Conservation (phyloP, 37 sponge, comb jelly and placozoan genomes). For the Spongia lamella region DNA sequence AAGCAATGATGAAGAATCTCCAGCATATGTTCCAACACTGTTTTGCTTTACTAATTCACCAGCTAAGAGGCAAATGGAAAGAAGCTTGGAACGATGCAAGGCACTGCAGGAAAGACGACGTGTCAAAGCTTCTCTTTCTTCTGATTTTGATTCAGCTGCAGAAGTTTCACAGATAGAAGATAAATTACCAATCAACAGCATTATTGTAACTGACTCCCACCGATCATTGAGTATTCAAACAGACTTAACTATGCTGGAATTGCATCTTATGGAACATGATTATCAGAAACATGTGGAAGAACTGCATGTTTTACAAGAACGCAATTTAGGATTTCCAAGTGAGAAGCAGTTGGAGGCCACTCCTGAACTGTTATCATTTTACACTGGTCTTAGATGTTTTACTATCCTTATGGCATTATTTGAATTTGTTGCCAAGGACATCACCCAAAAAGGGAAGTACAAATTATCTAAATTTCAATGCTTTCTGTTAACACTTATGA, state of each 20-base stretch:
- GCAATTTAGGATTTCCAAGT: constrained; percentile 26
- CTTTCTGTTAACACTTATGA: constrained; percentile 44
- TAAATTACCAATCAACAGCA: too few relatives aligned
- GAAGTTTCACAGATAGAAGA: too few relatives aligned
- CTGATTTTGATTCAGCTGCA: too few relatives aligned
- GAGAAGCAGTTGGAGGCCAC: constrained; percentile 8
- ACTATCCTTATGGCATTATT: constrained; percentile 39
- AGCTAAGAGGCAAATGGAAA: neutral
- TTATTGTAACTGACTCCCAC: too few relatives aligned
- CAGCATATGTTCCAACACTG: constrained; percentile 21
- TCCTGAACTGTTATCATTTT: constrained; percentile 26
- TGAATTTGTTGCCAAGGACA: constrained; percentile 21
- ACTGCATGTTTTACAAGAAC: neutral
- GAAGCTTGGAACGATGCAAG: constrained; percentile 6
- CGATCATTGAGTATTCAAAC: too few relatives aligned
- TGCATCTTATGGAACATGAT: constrained; percentile 28
- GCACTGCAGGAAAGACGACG: too few relatives aligned
- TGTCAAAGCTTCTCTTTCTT: too few relatives aligned
- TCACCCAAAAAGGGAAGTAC: neutral
- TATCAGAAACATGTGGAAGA: constrained; percentile 11
- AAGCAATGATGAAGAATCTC: constrained; percentile 11
- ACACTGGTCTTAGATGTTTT: constrained; percentile 37
- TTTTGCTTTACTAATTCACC: constrained; percentile 3
- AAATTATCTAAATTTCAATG: constrained; percentile 11
- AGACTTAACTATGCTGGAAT: constrained; percentile 15